Percentiles rank a stretch among this genome's conserved stretches.
phyloP scores from a whole-genome alignment of 2,888 invertebrate species.

The Andrena hattorfiana region DNA sequence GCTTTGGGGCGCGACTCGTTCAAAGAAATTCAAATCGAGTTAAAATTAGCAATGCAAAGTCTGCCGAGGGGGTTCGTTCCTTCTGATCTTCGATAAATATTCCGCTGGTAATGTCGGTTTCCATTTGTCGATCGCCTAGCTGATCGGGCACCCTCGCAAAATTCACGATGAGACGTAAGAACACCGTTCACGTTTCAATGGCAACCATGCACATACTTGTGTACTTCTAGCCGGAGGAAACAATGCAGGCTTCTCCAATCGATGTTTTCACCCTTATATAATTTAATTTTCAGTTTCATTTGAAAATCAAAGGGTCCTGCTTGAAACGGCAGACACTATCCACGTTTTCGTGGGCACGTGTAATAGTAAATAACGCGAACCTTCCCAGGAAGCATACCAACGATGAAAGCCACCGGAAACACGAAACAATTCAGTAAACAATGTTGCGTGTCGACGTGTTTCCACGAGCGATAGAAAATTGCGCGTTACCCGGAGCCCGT shows the following conservation, averaged over 20 bases:
- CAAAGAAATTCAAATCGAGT: slow-evolving; percentile 65
- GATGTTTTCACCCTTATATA: too few relatives aligned
- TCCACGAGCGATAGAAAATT: too few relatives aligned
- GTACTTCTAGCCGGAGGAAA: neutral
- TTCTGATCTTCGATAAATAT: slow-evolving; percentile 67
- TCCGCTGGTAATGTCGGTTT: slow-evolving; percentile 50
- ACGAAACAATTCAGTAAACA: too few relatives aligned
- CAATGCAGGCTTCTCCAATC: neutral
- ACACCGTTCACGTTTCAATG: slow-evolving; percentile 41
- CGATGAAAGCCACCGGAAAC: too few relatives aligned
- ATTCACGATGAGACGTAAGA: slow-evolving; percentile 25
- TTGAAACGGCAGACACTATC: too few relatives aligned
- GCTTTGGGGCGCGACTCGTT: slow-evolving; percentile 44
- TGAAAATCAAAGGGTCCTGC: too few relatives aligned
- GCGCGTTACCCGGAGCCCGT: too few relatives aligned
- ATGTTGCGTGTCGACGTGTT: too few relatives aligned
- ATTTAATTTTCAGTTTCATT: too few relatives aligned
- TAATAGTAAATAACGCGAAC: too few relatives aligned
- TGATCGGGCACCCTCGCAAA: slow-evolving; percentile 34
- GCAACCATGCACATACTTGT: slow-evolving; percentile 7
- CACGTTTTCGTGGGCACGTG: too few relatives aligned
- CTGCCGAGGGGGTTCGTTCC: slow-evolving; percentile 31
- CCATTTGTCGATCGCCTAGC: slow-evolving; percentile 34
- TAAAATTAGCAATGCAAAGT: slow-evolving; percentile 69
- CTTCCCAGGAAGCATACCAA: too few relatives aligned